phyloP scores from a whole-genome alignment of 2,113 vertebrate species.

The Lepus europaeus region DNA sequence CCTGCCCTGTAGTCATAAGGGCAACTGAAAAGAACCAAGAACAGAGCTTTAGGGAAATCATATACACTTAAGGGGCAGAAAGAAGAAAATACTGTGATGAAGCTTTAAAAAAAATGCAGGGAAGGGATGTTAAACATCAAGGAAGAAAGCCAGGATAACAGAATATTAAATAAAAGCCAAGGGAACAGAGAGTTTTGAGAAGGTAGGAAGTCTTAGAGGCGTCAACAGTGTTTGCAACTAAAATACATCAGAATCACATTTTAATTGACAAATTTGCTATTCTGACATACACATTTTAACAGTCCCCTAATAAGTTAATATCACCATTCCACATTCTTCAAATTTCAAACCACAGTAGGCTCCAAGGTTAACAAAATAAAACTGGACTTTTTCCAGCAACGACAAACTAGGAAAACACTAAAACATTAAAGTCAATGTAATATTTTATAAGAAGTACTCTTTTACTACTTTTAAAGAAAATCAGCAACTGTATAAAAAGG shows the following conservation, averaged over 20 bases:
- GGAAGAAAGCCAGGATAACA: conserved; percentile 68
- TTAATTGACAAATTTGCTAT: conserved; percentile 64
- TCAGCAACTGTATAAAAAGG: conserved; percentile 7
- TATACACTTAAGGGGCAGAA: conserved; percentile 78
- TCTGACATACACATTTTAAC: conserved; percentile 66
- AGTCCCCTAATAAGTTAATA: conserved; percentile 56
- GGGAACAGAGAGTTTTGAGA: conserved; percentile 78
- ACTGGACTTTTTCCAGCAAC: conserved; percentile 52
- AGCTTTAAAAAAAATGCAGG: not conserved
- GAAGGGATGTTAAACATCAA: conserved; percentile 65
- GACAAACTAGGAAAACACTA: conserved; percentile 67
- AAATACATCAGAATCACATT: conserved; percentile 67
- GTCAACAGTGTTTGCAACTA: conserved; percentile 74
- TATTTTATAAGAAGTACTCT: conserved; percentile 64
- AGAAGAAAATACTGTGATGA: conserved; percentile 70
- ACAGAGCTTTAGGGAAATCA: conserved; percentile 54
- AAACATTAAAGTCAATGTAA: conserved; percentile 64
- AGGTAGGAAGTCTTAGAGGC: conserved; percentile 58
- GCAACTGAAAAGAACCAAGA: conserved; percentile 62
- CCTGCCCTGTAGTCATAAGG: conserved; percentile 49
- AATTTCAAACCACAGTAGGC: conserved; percentile 71
- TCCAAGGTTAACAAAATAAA: conserved; percentile 74
- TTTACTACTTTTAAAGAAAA: conserved; percentile 69
- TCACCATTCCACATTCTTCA: conserved; percentile 27
- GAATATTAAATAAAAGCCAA: conserved; percentile 75